phyloP scores from a whole-genome alignment of 1,140 invertebrate genomes.

The Pseudomyrmex gracilis region DNA sequence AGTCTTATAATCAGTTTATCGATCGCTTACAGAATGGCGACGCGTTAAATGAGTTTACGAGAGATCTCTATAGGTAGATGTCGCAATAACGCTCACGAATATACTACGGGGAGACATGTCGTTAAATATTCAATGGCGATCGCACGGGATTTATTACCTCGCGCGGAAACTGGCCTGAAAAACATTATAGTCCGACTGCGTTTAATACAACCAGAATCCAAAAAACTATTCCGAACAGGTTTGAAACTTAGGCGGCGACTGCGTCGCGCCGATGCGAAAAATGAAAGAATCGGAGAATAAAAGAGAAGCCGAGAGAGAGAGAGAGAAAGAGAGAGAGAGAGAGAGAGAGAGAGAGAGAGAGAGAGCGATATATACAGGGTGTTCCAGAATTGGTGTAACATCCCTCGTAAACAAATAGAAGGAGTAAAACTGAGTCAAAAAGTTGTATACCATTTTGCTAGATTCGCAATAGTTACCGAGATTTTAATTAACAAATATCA shows the following conservation, averaged over 20 bases:
- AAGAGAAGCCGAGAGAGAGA: neutral
- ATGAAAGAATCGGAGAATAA: constrained; percentile 12
- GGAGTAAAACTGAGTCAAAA: too few species aligned
- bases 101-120: neutral
- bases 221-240: constrained; percentile 72
- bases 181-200: constrained; percentile 47
- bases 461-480: too few species aligned
- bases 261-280: constrained; percentile 1
- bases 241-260: constrained; percentile 58
- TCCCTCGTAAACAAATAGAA: too few species aligned
- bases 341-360: neutral
- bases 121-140: constrained; percentile 54
- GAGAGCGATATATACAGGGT: constrained; percentile 37
- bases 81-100: constrained; percentile 39
- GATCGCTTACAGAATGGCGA: neutral
- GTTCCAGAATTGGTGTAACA: too few species aligned
- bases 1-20: too few species aligned
- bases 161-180: constrained; percentile 3
- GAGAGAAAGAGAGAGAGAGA: too few species aligned
- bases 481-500: too few species aligned
- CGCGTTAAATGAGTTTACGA: constrained; percentile 23
- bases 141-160: constrained; percentile 44
- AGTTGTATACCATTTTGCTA: too few species aligned
- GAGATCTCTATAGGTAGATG: constrained; percentile 3
- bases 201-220: constrained; percentile 30